Evolutionary conservation across 1,140 invertebrate genomes (phyloP).

Genomic region (Hyles vespertilio): DNA sequence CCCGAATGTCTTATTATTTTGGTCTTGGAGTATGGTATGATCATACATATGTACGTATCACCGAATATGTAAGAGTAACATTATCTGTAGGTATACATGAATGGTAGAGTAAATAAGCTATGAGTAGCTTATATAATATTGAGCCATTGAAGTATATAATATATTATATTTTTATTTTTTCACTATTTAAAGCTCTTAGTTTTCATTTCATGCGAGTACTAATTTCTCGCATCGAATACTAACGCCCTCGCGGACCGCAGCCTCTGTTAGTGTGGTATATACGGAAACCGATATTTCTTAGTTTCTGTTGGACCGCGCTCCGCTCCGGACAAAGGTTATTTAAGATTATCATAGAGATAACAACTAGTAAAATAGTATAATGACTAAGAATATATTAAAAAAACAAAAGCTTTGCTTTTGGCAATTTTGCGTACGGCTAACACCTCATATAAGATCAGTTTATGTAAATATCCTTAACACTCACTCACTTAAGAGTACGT

Average conservation of each 20-base stretch:
- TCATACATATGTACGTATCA: constrained; percentile 22
- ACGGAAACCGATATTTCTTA: too few relatives aligned
- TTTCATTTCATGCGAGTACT: constrained; percentile 65
- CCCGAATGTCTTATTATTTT: constrained; percentile 26
- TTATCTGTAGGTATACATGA: constrained; percentile 48
- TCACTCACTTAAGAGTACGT: constrained; percentile 40
- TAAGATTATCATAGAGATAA: constrained; percentile 52
- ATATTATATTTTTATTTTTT: constrained; percentile 65
- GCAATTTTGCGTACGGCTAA: constrained; percentile 39
- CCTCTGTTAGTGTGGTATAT: background rate
- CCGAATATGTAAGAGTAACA: constrained; percentile 30
- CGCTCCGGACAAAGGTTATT: constrained; percentile 32
- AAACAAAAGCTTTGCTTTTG: constrained; percentile 69
- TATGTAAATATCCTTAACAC: constrained; percentile 35
- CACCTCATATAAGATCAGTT: constrained; percentile 29
- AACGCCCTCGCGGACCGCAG: constrained; percentile 39
- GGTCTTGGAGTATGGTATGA: constrained; percentile 57
- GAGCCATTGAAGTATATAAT: constrained; percentile 71
- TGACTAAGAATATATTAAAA: constrained; percentile 54
- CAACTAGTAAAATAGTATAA: constrained; percentile 53
- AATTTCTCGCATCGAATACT: constrained; percentile 60
- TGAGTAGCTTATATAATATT: constrained; percentile 70
- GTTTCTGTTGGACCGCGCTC: constrained; percentile 16
- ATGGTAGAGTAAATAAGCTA: constrained; percentile 62
- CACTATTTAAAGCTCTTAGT: constrained; percentile 76